Evolutionary conservation across 2,113 vertebrate species (phyloP), one percentile per base, ranked within the genome.

Genomic region (Ahaetulla prasina): DNA sequence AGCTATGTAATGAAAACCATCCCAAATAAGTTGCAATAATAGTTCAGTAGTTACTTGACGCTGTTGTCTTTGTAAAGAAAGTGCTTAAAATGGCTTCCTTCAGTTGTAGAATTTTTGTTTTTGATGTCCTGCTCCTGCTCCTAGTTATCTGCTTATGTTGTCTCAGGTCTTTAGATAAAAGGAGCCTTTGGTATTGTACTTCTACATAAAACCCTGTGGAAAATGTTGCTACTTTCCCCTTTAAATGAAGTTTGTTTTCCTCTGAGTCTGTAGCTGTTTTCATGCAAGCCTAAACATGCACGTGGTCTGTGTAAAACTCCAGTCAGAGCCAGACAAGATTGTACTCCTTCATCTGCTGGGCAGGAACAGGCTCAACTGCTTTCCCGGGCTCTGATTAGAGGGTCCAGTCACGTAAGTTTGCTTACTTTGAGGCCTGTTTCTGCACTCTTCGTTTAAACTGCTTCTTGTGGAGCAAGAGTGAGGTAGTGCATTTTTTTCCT

Each of bases 221-320:
- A 80, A 87, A 87, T 27, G 35, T 85, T 87, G 85, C 89, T 54
- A 74, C 60, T 89, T 93, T 91, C 68, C 54, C 92, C 68, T 91
- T 91, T 91, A 93, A 91, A 68, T 84, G 74, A 60, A 85, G 92
- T 63, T 93, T 93, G 85, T 93, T 93, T 91, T 93, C 54, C 90
- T 93, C 63, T 47, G 1, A 23, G 90, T 88, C 92, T 88, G 63
- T 54, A 93, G 90, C 90, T 89, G 52, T 91, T 91, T 93, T 88
- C 53, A 54, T 60, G 87, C 90, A 85, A 85, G 90, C 68, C 54
- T n/a, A 47, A 89, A 49, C 35, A 30, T 52, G 63, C 60, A 88
- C 5, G 43, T 88, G 92, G 53, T 60, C 85, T 88, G 63, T 85
- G 52, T 54, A 60, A 54, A 91, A 60, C 63, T 85, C 63, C 86